A percentile compares a stretch with the other conserved stretches of the same genome.
Conservation (phyloP, 1,140 invertebrate genomes). For the Portunus trituberculatus region DNA sequence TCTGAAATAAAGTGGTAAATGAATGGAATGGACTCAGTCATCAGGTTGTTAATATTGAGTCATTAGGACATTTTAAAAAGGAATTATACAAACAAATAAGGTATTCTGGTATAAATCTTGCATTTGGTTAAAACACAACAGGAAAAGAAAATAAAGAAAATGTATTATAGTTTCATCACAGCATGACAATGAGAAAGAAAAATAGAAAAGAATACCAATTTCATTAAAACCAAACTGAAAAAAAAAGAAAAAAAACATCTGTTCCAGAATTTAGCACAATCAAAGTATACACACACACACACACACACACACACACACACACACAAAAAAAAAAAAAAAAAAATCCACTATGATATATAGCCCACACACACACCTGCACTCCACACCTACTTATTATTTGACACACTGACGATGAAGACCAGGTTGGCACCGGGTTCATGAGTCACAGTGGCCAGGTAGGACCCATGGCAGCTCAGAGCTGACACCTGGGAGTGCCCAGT, state of each 20-base stretch:
- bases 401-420: constrained; percentile 26
- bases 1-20: neutral
- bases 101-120: too few relatives aligned
- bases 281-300: neutral
- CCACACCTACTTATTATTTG: constrained; percentile 5
- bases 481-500: neutral
- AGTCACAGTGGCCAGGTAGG: constrained; percentile 47
- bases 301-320: neutral
- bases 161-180: too few relatives aligned
- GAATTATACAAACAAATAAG: too few relatives aligned
- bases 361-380: neutral
- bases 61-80: too few relatives aligned
- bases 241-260: neutral
- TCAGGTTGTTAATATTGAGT: too few relatives aligned
- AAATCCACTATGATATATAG: neutral
- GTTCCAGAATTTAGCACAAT: neutral
- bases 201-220: too few relatives aligned
- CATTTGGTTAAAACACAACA: too few relatives aligned
- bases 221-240: neutral
- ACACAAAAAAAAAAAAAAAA: neutral
- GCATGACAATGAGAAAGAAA: too few relatives aligned
- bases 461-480: constrained; percentile 37
- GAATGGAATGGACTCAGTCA: neutral
- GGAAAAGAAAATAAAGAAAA: too few relatives aligned
- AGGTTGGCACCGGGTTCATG: neutral